These are phyloP conservation scores for Dreissena polymorpha DNA, from an alignment of 1,140 invertebrate species.

Conservation along the genomic window DNA sequence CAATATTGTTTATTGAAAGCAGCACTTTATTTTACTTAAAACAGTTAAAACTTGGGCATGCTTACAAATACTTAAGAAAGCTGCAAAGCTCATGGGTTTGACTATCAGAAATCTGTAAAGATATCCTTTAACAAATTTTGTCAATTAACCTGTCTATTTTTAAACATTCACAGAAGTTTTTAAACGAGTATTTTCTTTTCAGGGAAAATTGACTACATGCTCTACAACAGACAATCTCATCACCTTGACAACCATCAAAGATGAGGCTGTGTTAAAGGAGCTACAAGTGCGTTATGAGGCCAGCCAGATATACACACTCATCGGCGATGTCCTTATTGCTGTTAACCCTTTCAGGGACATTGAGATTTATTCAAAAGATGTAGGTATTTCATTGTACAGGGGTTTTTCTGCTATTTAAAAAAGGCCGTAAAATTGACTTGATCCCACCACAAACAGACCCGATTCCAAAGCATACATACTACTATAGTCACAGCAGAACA, in stretches of 20 bases:
- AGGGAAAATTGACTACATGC: slow-evolving; percentile 28
- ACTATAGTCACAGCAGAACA: no score
- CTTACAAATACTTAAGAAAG: no score
- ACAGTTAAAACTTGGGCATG: no score
- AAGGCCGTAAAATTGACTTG: no score
- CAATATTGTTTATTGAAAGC: no score
- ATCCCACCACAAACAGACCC: no score
- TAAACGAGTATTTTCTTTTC: not conserved
- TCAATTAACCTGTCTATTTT: slow-evolving; percentile 34
- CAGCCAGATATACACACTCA: slow-evolving; percentile 84
- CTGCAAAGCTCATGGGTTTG: no score
- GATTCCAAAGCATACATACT: no score
- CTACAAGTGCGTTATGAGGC: slow-evolving; percentile 60
- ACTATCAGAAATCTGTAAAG: no score
- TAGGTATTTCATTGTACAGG: slow-evolving; percentile 72
- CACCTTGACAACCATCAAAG: slow-evolving; percentile 61
- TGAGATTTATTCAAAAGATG: slow-evolving; percentile 87
- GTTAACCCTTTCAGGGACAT: slow-evolving; percentile 91
- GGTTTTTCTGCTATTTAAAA: no score
- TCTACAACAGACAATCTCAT: slow-evolving; percentile 64
- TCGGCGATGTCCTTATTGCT: slow-evolving; percentile 91
- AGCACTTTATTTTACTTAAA: no score
- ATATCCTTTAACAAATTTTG: not conserved
- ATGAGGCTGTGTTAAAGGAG: slow-evolving; percentile 60
- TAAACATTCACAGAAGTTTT: no score